Base-by-base conservation (phyloP, 2,113 vertebrate genomes). In the Lophochroa leadbeateri region DNA sequence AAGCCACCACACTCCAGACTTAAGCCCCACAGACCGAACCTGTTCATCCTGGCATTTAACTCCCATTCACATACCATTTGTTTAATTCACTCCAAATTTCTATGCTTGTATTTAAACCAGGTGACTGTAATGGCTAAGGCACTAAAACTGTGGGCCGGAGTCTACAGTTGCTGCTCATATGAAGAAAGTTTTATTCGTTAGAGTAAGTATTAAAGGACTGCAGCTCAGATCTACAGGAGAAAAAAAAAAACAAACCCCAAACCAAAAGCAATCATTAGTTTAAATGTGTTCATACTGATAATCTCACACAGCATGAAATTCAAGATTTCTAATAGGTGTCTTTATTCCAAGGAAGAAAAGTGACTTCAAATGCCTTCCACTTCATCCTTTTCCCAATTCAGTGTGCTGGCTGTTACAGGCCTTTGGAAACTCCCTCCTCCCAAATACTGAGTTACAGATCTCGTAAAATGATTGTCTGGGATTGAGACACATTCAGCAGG, bases 81-180 rank as follows among this genome's bases (percentile, higher is more conserved):
- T 91, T 93, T 92, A 96, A 94, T 91, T 96, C 86, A 89, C 83
- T 96, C 91, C 94, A 96, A 97, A 94, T 96, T 94, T 93, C 44
- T 82, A 43, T 41, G 41, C 61, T 75, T 87, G 57, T 93, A 95
- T 97, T 96, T 96, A 94, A 96, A 95, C 86, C 94, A 96, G 96
- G 88, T 96, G 92, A 89, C 83, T 79, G 52, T 86, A 96, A 94
- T 87, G 77, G 69, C 69, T 46, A 76, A 92, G 57, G 50, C 65
- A 85, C 53, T 93, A 95, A 93, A 93, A 80, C 35, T 71, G 9
- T 81, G 69, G 33, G 23, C 35, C 46, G 43, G 77, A 82, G 53
- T 35, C 2, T 57, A 37, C 29, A 86, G 77, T 55, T 61, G 52
- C 47, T 72, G 74, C 31, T 92, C 7, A 2, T 76, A 74, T 5